A percentile compares a stretch with the other conserved stretches of the same genome.
Conservation (phyloP, 2,113 vertebrate genomes). For the Plecturocebus donacophilus region DNA sequence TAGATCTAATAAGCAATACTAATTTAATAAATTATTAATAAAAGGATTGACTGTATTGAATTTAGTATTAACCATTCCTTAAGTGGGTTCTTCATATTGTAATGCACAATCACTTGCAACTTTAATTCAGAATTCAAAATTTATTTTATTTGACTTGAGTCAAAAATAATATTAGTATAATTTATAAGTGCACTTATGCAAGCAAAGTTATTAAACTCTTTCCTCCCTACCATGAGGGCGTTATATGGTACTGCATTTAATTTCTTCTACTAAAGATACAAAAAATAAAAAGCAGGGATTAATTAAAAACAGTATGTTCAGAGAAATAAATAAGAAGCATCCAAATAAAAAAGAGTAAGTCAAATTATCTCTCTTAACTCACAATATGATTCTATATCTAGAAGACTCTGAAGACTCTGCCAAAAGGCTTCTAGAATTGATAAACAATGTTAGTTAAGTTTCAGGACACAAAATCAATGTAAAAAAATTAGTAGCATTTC, state of each 20-base stretch:
- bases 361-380: too few species aligned
- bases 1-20: background rate
- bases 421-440: too few species aligned
- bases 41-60: background rate
- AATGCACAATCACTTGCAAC: background rate
- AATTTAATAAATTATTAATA: background rate
- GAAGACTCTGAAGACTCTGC: too few species aligned
- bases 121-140: slow-evolving; percentile 41
- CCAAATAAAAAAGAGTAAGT: too few species aligned
- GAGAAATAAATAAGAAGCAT: too few species aligned
- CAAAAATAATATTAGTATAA: background rate
- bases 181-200: background rate
- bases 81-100: background rate
- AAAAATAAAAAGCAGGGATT: background rate
- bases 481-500: too few species aligned
- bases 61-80: background rate
- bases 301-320: background rate
- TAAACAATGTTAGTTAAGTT: too few species aligned
- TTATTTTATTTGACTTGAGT: background rate
- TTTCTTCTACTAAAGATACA: background rate
- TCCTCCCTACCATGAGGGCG: background rate
- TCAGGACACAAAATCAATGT: too few species aligned
- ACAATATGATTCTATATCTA: too few species aligned
- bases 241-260: background rate
- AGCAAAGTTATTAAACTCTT: slow-evolving; percentile 24